A percentile compares a stretch with the other conserved stretches of the same genome.
Evolutionary conservation across 1,140 invertebrate species (phyloP).

Genomic region (Zaprionus africanus): DNA sequence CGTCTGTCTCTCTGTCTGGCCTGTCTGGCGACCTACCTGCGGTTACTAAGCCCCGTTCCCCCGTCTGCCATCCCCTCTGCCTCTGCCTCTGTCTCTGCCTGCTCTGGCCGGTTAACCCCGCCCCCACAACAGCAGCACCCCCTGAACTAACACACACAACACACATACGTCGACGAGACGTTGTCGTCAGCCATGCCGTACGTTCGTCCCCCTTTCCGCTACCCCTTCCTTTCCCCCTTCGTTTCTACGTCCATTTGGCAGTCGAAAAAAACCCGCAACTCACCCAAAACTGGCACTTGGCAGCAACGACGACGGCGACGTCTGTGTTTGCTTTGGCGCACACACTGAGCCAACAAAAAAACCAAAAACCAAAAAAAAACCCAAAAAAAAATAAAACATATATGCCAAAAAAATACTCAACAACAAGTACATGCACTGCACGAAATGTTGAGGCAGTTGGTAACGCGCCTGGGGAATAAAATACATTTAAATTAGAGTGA

Average conservation of each 20-base stretch:
- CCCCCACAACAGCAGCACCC: constrained; percentile 10
- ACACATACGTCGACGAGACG: constrained; percentile 4
- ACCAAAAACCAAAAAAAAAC: constrained; percentile 39
- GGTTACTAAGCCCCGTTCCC: constrained; percentile 59
- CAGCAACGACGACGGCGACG: constrained; percentile 44
- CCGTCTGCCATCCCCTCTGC: too few species aligned
- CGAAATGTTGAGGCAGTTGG: constrained; percentile 8
- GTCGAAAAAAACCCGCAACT: constrained; percentile 49
- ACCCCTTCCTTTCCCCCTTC: neutral
- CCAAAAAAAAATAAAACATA: constrained; percentile 46
- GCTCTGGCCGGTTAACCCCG: neutral
- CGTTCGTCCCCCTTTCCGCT: neutral
- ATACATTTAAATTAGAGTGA: neutral
- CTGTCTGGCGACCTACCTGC: constrained; percentile 72
- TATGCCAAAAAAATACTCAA: constrained; percentile 45
- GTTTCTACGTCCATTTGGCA: constrained; percentile 11
- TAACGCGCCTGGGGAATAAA: neutral
- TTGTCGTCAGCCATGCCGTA: constrained; percentile 28
- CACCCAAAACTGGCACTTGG: constrained; percentile 76
- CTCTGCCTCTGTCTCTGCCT: neutral
- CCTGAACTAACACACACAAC: constrained; percentile 21
- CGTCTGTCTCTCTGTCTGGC: neutral
- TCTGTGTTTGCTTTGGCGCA: constrained; percentile 75
- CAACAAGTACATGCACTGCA: constrained; percentile 44
- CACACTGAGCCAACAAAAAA: constrained; percentile 47